A percentile compares a stretch with the other conserved stretches of the same genome.
These are phyloP conservation scores for Argynnis bischoffii DNA, from an alignment of 2,888 invertebrate species.

Conservation along the genomic window DNA sequence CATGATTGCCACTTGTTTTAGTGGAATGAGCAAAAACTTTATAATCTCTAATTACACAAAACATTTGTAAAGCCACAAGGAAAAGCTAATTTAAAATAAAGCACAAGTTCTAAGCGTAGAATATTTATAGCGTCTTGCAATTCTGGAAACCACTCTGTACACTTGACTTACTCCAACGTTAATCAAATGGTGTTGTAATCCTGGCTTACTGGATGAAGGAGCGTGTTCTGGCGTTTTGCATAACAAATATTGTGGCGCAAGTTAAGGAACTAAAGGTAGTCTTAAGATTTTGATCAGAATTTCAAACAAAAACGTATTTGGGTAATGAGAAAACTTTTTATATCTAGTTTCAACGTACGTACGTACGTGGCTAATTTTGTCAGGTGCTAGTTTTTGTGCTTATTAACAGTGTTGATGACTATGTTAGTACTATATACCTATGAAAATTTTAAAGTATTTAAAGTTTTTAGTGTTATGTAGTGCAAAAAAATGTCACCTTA, in stretches of 20 bases:
- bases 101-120: neutral
- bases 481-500: no score
- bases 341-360: no score
- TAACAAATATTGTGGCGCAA: constrained; percentile 36
- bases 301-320: no score
- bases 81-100: constrained; percentile 7
- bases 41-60: neutral
- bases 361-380: no score
- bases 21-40: no score
- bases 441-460: no score
- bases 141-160: constrained; percentile 25
- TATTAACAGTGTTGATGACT: no score
- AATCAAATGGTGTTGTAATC: constrained; percentile 38
- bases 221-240: constrained; percentile 34
- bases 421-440: no score
- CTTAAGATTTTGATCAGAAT: neutral
- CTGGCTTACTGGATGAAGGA: constrained; percentile 33
- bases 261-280: constrained; percentile 24
- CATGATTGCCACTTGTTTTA: no score
- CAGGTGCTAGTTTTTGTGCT: no score
- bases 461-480: no score
- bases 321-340: no score
- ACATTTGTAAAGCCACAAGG: neutral
- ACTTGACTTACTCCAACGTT: constrained; percentile 35
- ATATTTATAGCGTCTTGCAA: constrained; percentile 21